phyloP scores from a whole-genome alignment of 1,140 invertebrate genomes.

The Laodelphax striatellus region DNA sequence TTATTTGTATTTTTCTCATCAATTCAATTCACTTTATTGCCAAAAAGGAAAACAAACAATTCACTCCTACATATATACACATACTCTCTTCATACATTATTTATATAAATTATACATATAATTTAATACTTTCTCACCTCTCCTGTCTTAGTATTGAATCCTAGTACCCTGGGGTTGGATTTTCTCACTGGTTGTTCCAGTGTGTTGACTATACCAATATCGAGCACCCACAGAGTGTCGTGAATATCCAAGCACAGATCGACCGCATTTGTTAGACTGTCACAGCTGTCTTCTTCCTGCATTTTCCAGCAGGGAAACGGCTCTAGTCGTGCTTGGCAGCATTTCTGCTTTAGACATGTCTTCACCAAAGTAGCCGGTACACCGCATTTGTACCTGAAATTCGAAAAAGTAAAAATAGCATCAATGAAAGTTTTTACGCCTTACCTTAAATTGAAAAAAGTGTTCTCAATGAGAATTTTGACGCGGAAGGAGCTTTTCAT shows the following conservation, averaged over 20 bases:
- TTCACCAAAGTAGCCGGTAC: conserved; percentile 42
- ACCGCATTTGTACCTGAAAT: conserved; percentile 31
- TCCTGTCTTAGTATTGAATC: conserved; percentile 28
- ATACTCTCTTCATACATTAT: too few species aligned
- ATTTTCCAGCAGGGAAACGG: conserved; percentile 45
- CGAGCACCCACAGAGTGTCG: conserved; percentile 43
- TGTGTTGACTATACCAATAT: conserved; percentile 43
- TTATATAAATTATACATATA: too few species aligned
- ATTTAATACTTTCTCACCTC: too few species aligned
- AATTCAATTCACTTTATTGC: too few species aligned
- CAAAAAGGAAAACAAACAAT: too few species aligned
- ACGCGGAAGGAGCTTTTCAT: too few species aligned
- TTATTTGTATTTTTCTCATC: too few species aligned
- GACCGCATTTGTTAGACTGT: conserved; percentile 43
- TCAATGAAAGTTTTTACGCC: too few species aligned
- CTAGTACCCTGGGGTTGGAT: conserved; percentile 43
- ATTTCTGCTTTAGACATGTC: conserved; percentile 32
- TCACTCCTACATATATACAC: too few species aligned
- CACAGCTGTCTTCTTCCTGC: conserved; percentile 44
- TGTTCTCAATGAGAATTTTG: too few species aligned
- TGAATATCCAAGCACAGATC: conserved; percentile 42
- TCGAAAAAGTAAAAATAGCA: not conserved
- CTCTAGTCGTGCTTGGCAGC: conserved; percentile 32
- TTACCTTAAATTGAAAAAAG: too few species aligned
- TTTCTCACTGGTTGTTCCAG: conserved; percentile 37